These are phyloP conservation scores for Perca flavescens DNA, from an alignment of 2,113 vertebrate species.

Conservation along the genomic window DNA sequence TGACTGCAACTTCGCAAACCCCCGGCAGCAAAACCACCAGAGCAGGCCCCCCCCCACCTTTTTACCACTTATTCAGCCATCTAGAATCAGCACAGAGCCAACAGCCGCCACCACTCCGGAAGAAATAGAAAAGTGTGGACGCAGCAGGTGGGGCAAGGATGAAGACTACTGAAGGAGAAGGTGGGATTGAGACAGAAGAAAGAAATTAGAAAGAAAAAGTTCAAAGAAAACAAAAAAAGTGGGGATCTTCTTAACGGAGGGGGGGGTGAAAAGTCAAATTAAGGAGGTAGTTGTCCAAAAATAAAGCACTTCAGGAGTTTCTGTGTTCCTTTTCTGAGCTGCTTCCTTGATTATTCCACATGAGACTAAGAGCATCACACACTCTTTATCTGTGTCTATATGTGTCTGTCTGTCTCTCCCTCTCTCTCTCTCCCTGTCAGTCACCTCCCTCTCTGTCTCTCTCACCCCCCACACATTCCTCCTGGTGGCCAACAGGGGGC, in stretches of 20 bases:
- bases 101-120: slow-evolving; percentile 24
- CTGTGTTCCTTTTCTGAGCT: slow-evolving; percentile 39
- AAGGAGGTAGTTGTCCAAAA: slow-evolving; percentile 57
- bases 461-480: slow-evolving; percentile 70
- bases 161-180: slow-evolving; percentile 9
- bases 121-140: neutral
- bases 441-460: slow-evolving; percentile 23
- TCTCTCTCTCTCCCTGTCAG: slow-evolving; percentile 41
- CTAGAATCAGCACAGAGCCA: slow-evolving; percentile 43
- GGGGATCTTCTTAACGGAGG: neutral
- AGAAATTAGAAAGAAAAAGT: neutral
- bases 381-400: slow-evolving; percentile 43
- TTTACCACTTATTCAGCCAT: slow-evolving; percentile 74
- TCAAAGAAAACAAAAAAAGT: neutral
- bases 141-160: slow-evolving; percentile 16
- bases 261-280: slow-evolving; percentile 6
- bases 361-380: slow-evolving; percentile 82
- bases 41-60: slow-evolving; percentile 21
- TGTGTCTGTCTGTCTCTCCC: slow-evolving; percentile 35
- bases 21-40: slow-evolving; percentile 48
- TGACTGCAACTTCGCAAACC: slow-evolving; percentile 50
- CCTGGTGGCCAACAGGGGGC: slow-evolving; percentile 84
- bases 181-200: neutral
- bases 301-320: slow-evolving; percentile 62
- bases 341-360: slow-evolving; percentile 77